phyloP scores from a whole-genome alignment of 1,140 invertebrate species.

The Trigoniulus corallinus region DNA sequence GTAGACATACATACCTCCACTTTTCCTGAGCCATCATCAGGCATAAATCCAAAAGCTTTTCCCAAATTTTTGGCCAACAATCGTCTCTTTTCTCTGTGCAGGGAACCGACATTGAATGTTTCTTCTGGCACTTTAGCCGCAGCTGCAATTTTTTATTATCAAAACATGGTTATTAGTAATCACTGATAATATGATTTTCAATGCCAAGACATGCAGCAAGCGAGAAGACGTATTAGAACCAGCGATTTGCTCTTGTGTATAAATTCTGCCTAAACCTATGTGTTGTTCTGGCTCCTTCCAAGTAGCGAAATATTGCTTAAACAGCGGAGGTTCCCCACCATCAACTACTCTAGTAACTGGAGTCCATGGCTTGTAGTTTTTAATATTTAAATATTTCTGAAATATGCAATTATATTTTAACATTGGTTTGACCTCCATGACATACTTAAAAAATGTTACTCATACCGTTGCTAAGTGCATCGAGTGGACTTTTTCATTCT shows the following conservation, averaged over 20 bases:
- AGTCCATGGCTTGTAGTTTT: constrained; percentile 52
- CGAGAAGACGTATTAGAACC: too few relatives aligned
- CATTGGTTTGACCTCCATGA: too few relatives aligned
- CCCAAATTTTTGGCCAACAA: constrained; percentile 60
- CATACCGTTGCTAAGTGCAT: constrained; percentile 71
- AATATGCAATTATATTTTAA: constrained; percentile 1
- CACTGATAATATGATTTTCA: too few relatives aligned
- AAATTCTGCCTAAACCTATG: constrained; percentile 25
- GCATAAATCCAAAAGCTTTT: too few relatives aligned
- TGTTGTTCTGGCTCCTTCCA: constrained; percentile 41
- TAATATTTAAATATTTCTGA: constrained; percentile 68
- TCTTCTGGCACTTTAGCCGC: constrained; percentile 39
- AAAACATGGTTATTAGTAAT: too few relatives aligned
- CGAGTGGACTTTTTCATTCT: constrained; percentile 52
- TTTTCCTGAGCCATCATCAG: constrained; percentile 75
- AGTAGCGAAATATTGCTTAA: constrained; percentile 57
- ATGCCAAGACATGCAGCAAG: too few relatives aligned
- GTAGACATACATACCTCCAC: constrained; percentile 29
- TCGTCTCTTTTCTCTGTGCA: constrained; percentile 37
- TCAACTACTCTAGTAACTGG: constrained; percentile 64
- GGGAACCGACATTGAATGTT: constrained; percentile 43
- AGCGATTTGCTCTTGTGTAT: constrained; percentile 13
- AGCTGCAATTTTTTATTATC: too few relatives aligned
- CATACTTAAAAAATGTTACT: too few relatives aligned
- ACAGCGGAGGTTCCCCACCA: constrained; percentile 66